These are phyloP conservation scores for Scophthalmus maximus DNA, from an alignment of 2,113 vertebrate species.

Conservation along the genomic window DNA sequence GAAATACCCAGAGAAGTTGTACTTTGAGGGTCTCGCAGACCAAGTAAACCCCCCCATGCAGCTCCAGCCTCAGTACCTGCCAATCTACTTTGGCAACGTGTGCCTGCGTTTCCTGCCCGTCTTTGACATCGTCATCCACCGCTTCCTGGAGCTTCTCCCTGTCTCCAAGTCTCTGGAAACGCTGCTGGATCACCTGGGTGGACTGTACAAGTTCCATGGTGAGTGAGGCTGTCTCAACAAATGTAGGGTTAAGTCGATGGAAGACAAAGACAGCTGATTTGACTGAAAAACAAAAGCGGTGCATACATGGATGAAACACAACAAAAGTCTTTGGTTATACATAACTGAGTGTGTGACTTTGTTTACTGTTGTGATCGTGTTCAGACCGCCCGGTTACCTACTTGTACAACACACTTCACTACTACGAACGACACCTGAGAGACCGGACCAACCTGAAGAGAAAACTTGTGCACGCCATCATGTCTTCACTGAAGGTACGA, in stretches of 20 bases:
- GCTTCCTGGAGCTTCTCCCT: constrained; percentile 96
- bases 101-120: constrained; percentile 98
- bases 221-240: constrained; percentile 47
- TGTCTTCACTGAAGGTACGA: constrained; percentile 91
- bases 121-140: constrained; percentile 98
- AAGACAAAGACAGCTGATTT: not conserved
- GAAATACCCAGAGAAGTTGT: constrained; percentile 99
- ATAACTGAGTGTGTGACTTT: not conserved
- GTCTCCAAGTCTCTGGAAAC: constrained; percentile 98
- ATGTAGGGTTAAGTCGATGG: not conserved
- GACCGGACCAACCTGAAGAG: constrained; percentile 94
- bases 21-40: constrained; percentile 97
- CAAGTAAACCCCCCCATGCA: constrained; percentile 97
- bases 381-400: constrained; percentile 98
- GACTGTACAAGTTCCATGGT: constrained; percentile 99
- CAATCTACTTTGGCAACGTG: constrained; percentile 99
- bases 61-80: constrained; percentile 94
- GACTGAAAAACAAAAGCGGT: not conserved
- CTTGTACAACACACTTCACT: constrained; percentile 98
- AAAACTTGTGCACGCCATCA: constrained; percentile 97
- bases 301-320: not conserved
- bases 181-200: constrained; percentile 94
- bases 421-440: constrained; percentile 94
- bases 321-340: not conserved
- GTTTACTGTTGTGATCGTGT: constrained; percentile 3